Percentiles rank a stretch among this genome's conserved stretches.
Conservation (phyloP, 2,888 invertebrate genomes). For the Isotomurus palustris region DNA sequence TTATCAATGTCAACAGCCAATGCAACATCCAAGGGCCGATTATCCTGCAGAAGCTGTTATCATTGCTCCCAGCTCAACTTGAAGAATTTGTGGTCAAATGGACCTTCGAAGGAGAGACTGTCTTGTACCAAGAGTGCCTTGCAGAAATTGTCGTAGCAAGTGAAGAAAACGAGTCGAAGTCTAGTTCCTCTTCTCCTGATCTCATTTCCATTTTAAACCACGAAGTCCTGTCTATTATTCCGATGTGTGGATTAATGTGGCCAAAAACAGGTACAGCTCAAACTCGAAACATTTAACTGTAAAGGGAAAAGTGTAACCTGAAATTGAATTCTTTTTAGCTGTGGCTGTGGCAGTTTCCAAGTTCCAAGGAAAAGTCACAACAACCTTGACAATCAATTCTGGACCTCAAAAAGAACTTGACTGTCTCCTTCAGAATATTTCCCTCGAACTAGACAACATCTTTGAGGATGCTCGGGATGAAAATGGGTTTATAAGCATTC, state of each 20-base stretch:
- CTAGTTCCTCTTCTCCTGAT: not conserved
- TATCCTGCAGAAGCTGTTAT: too few species aligned
- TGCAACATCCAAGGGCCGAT: too few species aligned
- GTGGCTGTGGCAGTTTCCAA: constrained; percentile 22
- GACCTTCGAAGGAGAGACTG: not conserved
- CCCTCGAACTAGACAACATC: constrained; percentile 28
- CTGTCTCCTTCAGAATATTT: constrained; percentile 16
- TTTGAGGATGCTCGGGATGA: constrained; percentile 27
- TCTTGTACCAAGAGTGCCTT: constrained; percentile 11
- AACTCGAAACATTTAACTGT: not conserved
- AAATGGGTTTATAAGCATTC: constrained; percentile 37
- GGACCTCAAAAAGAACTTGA: constrained; percentile 9
- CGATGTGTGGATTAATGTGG: constrained; percentile 29
- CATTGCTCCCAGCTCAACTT: too few species aligned
- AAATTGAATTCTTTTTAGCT: constrained; percentile 10
- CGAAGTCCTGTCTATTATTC: constrained; percentile 26
- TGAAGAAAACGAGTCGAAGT: not conserved
- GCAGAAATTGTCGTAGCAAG: constrained; percentile 1
- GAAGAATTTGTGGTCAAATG: too few species aligned
- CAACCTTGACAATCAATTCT: constrained; percentile 27
- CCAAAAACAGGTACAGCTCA: constrained; percentile 28
- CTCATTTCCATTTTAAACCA: constrained; percentile 20
- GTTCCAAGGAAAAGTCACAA: constrained; percentile 25
- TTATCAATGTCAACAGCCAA: too few species aligned
- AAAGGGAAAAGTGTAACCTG: not conserved